phyloP scores from a whole-genome alignment of 2,888 invertebrate species.

The Drosophila mayaguana region DNA sequence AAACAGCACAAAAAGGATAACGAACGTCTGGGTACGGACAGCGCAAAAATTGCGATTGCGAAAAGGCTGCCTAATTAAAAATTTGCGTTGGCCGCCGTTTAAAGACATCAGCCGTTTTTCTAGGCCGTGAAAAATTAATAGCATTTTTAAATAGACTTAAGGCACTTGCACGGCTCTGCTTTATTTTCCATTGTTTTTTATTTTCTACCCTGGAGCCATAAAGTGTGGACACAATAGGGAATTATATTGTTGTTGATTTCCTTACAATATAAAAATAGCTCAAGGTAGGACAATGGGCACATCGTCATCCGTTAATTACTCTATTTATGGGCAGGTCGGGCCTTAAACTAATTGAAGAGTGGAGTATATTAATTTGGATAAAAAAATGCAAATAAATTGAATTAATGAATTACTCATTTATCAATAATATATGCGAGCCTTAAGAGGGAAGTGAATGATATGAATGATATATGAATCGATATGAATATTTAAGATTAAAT shows the following conservation, averaged over 20 bases:
- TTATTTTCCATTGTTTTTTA: constrained; percentile 18
- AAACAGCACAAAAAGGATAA: constrained; percentile 35
- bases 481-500: neutral
- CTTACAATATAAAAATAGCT: neutral
- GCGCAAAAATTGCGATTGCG: constrained; percentile 32
- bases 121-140: constrained; percentile 58
- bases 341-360: neutral
- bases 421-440: too few relatives aligned
- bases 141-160: constrained; percentile 62
- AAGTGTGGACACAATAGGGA: neutral
- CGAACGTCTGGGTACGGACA: constrained; percentile 7
- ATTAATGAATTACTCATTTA: too few relatives aligned
- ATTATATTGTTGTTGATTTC: neutral
- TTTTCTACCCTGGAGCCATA: constrained; percentile 2
- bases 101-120: constrained; percentile 43
- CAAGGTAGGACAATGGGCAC: neutral
- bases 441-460: neutral
- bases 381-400: too few relatives aligned
- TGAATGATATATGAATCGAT: too few relatives aligned
- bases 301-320: too few relatives aligned
- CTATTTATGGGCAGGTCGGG: neutral
- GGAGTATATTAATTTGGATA: neutral
- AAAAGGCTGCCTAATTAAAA: constrained; percentile 71
- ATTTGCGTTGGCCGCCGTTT: constrained; percentile 53
- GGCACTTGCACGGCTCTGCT: constrained; percentile 22